Conservation (phyloP, 2,888 invertebrate species). For the Acanthosoma haemorrhoidale region DNA sequence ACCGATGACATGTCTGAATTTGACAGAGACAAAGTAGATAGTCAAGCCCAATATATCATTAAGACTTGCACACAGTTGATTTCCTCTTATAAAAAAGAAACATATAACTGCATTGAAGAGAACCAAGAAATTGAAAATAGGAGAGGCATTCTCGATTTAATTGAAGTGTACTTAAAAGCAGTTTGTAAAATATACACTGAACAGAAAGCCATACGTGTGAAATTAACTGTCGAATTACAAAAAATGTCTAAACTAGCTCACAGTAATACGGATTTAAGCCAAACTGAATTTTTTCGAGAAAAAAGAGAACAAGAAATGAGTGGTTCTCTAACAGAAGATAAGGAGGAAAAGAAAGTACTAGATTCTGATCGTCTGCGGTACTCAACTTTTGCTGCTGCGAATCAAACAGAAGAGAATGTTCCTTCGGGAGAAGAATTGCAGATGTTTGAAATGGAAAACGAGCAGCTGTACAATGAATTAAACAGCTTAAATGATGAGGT, state of each 20-base stretch:
- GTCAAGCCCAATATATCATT: slow-evolving; percentile 77
- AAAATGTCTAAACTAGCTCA: slow-evolving; percentile 57
- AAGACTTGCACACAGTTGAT: slow-evolving; percentile 71
- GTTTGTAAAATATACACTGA: slow-evolving; percentile 85
- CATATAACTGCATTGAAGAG: slow-evolving; percentile 47
- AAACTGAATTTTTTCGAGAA: not conserved
- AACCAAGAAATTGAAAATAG: slow-evolving; percentile 33
- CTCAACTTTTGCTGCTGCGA: slow-evolving; percentile 14
- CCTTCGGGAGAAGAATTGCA: slow-evolving; percentile 83
- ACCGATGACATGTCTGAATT: slow-evolving; percentile 68
- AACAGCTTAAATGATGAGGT: slow-evolving; percentile 84
- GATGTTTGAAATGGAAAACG: slow-evolving; percentile 88
- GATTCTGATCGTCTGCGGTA: not conserved
- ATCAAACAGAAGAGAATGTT: slow-evolving; percentile 53
- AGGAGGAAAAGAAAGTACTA: slow-evolving; percentile 1
- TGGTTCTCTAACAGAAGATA: slow-evolving; percentile 14
- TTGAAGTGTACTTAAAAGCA: slow-evolving; percentile 74
- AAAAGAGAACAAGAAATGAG: not conserved
- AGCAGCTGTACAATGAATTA: slow-evolving; percentile 76
- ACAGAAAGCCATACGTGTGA: slow-evolving; percentile 79
- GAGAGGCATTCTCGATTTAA: slow-evolving; percentile 61
- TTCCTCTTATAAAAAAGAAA: slow-evolving; percentile 67
- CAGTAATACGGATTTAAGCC: not conserved
- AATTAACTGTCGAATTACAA: slow-evolving; percentile 75
- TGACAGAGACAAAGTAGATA: slow-evolving; percentile 82